Percentiles rank a stretch among this genome's conserved stretches.
Evolutionary conservation across 2,888 invertebrate species (phyloP).

Genomic region (Galerucella nymphaeae): DNA sequence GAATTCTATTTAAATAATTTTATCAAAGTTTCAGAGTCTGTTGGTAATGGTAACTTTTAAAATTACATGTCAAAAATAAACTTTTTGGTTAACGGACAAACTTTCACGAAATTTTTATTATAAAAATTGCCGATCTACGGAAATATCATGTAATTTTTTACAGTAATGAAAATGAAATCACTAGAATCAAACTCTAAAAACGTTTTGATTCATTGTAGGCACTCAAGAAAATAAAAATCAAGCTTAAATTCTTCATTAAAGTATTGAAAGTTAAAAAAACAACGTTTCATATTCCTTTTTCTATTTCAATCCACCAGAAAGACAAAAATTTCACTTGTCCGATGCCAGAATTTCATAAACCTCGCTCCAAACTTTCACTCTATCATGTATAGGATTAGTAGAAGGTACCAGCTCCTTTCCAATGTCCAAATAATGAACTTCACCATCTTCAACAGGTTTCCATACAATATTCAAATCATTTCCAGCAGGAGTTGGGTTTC

Average conservation of each 20-base stretch:
- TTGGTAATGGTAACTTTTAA: not conserved
- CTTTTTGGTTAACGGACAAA: too few species aligned
- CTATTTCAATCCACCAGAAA: not conserved
- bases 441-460: constrained; percentile 45
- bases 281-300: not conserved
- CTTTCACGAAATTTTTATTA: too few species aligned
- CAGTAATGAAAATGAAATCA: too few species aligned
- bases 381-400: constrained; percentile 51
- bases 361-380: constrained; percentile 54
- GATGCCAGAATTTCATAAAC: constrained; percentile 10
- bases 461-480: constrained; percentile 46
- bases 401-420: constrained; percentile 47
- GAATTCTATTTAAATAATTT: not conserved
- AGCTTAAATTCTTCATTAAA: too few species aligned
- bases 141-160: too few species aligned
- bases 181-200: too few species aligned
- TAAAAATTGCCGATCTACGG: too few species aligned
- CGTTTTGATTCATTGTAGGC: too few species aligned
- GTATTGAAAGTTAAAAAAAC: too few species aligned
- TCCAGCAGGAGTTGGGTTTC: constrained; percentile 48
- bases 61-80: not conserved
- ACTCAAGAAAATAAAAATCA: too few species aligned
- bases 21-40: not conserved
- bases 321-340: too few species aligned
- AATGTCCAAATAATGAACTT: constrained; percentile 55